Percentiles rank a stretch among this genome's conserved stretches.
Conservation (phyloP, 2,888 invertebrate genomes). For the Acanthacorydalis orientalis region DNA sequence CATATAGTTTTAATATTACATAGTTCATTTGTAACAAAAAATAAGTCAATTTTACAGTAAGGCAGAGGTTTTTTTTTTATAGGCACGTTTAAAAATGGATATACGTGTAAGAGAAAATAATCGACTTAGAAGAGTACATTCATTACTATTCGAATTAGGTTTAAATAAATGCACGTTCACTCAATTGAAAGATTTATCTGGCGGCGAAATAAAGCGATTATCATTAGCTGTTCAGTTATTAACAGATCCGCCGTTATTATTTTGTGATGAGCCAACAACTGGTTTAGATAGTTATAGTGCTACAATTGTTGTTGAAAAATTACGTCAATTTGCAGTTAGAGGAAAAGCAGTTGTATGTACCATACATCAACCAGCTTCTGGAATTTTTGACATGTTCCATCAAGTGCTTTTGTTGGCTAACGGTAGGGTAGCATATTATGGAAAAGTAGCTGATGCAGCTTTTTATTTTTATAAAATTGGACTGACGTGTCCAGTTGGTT, state of each 20-base stretch:
- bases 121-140: slow-evolving; percentile 24
- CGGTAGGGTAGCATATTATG: slow-evolving; percentile 65
- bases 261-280: slow-evolving; percentile 89
- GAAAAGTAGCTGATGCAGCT: slow-evolving; percentile 50
- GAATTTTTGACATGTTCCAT: slow-evolving; percentile 69
- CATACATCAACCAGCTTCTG: slow-evolving; percentile 83
- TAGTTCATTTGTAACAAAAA: too few relatives aligned
- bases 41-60: too few relatives aligned
- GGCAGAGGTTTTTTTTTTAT: slow-evolving; percentile 12
- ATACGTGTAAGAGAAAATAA: slow-evolving; percentile 26
- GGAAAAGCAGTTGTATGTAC: slow-evolving; percentile 73
- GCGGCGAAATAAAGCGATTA: slow-evolving; percentile 76
- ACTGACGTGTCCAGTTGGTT: slow-evolving; percentile 52
- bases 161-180: slow-evolving; percentile 54
- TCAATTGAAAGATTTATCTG: slow-evolving; percentile 60
- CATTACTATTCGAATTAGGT: slow-evolving; percentile 46
- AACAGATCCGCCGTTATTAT: slow-evolving; percentile 74
- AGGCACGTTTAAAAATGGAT: slow-evolving; percentile 68
- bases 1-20: too few relatives aligned
- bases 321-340: slow-evolving; percentile 42
- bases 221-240: slow-evolving; percentile 75
- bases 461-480: slow-evolving; percentile 24
- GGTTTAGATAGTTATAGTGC: slow-evolving; percentile 85
- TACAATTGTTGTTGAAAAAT: slow-evolving; percentile 54
- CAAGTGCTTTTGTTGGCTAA: slow-evolving; percentile 59